Conservation (phyloP, 2,113 vertebrate species). For the Tenrec ecaudatus region DNA sequence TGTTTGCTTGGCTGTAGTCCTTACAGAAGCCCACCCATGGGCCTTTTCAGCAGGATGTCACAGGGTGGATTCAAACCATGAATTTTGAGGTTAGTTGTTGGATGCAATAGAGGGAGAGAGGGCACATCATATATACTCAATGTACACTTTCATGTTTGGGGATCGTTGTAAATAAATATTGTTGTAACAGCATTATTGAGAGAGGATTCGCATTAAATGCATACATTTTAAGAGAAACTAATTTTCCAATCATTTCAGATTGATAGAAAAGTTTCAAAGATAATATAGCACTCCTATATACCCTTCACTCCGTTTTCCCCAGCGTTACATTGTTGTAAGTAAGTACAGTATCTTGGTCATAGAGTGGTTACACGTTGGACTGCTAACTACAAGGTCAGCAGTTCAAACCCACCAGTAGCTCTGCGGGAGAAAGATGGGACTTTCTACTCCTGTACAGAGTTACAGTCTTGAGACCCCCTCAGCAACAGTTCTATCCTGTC, state of each 20-base stretch:
- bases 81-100: not conserved
- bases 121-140: not conserved
- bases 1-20: not conserved
- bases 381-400: too few relatives aligned
- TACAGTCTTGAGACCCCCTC: too few relatives aligned
- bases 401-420: too few relatives aligned
- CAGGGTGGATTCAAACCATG: not conserved
- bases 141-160: too few relatives aligned
- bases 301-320: not conserved
- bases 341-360: too few relatives aligned
- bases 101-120: not conserved
- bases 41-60: not conserved
- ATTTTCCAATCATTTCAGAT: slow-evolving; percentile 9
- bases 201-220: not conserved
- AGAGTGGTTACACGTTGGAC: too few relatives aligned
- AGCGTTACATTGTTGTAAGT: too few relatives aligned
- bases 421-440: too few relatives aligned
- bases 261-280: not conserved
- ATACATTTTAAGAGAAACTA: not conserved
- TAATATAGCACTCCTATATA: not conserved
- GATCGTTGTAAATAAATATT: not conserved
- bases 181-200: not conserved
- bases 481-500: too few relatives aligned
- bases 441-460: too few relatives aligned
- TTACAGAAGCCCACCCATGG: not conserved